These are phyloP conservation scores for Phyllostomus discolor DNA, from an alignment of 2,113 vertebrate genomes.

Conservation along the genomic window DNA sequence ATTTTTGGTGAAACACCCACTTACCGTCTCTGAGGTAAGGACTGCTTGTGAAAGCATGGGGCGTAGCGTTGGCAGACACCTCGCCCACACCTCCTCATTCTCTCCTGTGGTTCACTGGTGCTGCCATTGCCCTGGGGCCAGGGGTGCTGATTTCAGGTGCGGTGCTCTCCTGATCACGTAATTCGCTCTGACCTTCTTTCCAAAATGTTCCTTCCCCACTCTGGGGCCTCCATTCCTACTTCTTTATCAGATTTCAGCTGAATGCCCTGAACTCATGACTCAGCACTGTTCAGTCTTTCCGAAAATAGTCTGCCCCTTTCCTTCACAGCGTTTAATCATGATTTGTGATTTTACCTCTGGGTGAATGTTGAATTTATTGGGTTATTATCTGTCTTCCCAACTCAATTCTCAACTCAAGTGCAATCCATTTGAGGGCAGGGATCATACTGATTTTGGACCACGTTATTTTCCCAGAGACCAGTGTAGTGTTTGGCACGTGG, in stretches of 20 bases:
- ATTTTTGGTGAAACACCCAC: neutral
- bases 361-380: neutral
- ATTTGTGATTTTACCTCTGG: neutral
- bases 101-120: neutral
- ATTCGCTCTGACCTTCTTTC: neutral
- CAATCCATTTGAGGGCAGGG: neutral
- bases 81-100: neutral
- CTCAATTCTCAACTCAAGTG: neutral
- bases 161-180: neutral
- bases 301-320: neutral
- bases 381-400: neutral
- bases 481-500: neutral
- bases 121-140: rapidly evolving
- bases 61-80: neutral
- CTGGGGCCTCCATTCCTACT: neutral
- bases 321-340: neutral
- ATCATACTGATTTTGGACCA: neutral
- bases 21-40: neutral
- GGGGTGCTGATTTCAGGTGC: neutral
- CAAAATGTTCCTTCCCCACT: neutral
- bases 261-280: neutral
- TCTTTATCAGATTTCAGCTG: neutral
- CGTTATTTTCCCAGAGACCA: neutral
- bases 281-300: neutral
- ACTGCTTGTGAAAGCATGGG: neutral